Conservation (phyloP, 2,888 invertebrate species). For the Nemoura dubitans region DNA sequence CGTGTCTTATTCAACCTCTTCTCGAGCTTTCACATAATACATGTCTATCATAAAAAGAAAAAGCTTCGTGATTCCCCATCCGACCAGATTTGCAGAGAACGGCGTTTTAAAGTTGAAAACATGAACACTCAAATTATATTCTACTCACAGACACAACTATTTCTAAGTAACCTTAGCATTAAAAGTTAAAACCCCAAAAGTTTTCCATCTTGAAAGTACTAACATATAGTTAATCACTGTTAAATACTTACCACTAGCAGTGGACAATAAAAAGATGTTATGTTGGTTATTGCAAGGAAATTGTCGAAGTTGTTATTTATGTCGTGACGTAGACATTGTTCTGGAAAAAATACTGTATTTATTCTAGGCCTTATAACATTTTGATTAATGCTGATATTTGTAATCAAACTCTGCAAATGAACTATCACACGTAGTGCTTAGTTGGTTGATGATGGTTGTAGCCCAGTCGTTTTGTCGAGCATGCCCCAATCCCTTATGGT, state of each 20-base stretch:
- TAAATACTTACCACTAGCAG: slow-evolving; percentile 46
- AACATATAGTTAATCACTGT: slow-evolving; percentile 46
- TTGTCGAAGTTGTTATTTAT: slow-evolving; percentile 51
- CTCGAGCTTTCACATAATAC: slow-evolving; percentile 1
- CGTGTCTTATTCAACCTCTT: neutral
- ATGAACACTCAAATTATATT: neutral
- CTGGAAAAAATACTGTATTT: slow-evolving; percentile 43
- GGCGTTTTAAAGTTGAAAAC: neutral
- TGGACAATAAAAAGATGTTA: slow-evolving; percentile 52
- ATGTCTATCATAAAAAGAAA: neutral
- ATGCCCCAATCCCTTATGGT: neutral
- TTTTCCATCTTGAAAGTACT: slow-evolving; percentile 41
- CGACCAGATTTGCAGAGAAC: neutral
- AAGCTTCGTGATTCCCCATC: neutral
- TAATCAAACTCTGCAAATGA: slow-evolving; percentile 22
- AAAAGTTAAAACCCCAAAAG: slow-evolving; percentile 44
- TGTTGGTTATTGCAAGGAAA: slow-evolving; percentile 50
- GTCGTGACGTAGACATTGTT: slow-evolving; percentile 47
- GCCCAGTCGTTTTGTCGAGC: neutral
- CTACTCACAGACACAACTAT: slow-evolving; percentile 39
- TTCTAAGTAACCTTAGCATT: slow-evolving; percentile 49
- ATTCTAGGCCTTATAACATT: slow-evolving; percentile 47
- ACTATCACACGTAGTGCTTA: slow-evolving; percentile 27
- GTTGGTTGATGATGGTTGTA: slow-evolving; percentile 1
- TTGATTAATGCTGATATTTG: slow-evolving; percentile 24